Percentiles rank a stretch among this genome's conserved stretches.
phyloP scores from a whole-genome alignment of 2,888 invertebrate species.

The Ligdia adustata region DNA sequence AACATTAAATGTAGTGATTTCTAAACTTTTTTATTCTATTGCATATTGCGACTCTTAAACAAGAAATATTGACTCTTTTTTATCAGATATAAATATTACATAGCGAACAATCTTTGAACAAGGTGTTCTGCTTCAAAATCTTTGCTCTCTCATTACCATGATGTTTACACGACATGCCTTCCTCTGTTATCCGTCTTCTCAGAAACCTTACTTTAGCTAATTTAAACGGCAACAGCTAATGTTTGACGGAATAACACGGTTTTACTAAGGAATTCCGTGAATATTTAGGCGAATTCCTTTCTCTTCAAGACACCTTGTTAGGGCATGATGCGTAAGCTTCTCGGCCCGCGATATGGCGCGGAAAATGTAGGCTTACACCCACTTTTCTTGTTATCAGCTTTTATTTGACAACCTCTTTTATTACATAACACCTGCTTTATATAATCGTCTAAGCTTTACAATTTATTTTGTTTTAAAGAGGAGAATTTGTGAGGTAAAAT shows the following conservation, averaged over 20 bases:
- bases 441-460: conserved; percentile 3
- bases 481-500: too few relatives aligned
- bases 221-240: conserved; percentile 22
- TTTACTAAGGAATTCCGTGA: conserved; percentile 27
- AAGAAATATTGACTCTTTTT: too few relatives aligned
- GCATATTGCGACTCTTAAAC: too few relatives aligned
- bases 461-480: too few relatives aligned
- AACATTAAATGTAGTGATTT: too few relatives aligned
- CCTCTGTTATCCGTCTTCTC: conserved; percentile 11
- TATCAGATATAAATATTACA: too few relatives aligned
- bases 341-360: conserved; percentile 33
- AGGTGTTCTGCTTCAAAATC: too few relatives aligned
- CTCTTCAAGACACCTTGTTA: conserved; percentile 39
- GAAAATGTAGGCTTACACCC: conserved; percentile 38
- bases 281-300: conserved; percentile 33
- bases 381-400: conserved; percentile 10
- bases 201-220: conserved; percentile 22
- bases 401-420: conserved; percentile 23
- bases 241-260: conserved; percentile 26
- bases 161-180: conserved; percentile 10
- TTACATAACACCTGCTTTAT: conserved; percentile 15
- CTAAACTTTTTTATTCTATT: too few relatives aligned
- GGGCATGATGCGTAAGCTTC: conserved; percentile 32
- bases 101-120: too few relatives aligned
- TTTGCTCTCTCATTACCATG: conserved; percentile 2